A percentile compares a stretch with the other conserved stretches of the same genome.
phyloP scores from a whole-genome alignment of 2,113 vertebrate species.

The Argyrosomus japonicus region DNA sequence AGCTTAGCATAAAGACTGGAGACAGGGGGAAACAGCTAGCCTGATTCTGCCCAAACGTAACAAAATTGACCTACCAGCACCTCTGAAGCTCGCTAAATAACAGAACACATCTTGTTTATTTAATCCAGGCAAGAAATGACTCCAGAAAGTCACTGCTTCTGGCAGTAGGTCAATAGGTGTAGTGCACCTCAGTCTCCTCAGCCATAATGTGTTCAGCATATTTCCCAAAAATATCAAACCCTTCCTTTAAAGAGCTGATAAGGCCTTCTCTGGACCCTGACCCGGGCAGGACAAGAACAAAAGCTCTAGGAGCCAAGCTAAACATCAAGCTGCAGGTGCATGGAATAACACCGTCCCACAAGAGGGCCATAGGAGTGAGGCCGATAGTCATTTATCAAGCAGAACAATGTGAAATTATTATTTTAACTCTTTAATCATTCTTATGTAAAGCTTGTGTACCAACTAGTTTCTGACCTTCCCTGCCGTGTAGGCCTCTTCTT shows the following conservation, averaged over 20 bases:
- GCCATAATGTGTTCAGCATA: no score
- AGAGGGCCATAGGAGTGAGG: not conserved
- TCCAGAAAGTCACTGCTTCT: no score
- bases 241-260: not conserved
- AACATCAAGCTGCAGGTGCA: slow-evolving; percentile 30
- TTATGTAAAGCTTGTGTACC: slow-evolving; percentile 28
- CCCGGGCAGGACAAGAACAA: not conserved
- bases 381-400: slow-evolving; percentile 35
- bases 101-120: not conserved
- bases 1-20: slow-evolving; percentile 4
- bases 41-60: not conserved
- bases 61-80: not conserved
- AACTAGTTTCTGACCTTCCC: slow-evolving; percentile 37
- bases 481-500: slow-evolving; percentile 4
- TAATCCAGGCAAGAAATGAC: not conserved
- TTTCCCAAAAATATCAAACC: no score
- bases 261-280: not conserved
- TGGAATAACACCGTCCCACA: slow-evolving; percentile 15
- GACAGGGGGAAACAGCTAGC: not conserved
- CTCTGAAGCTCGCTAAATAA: not conserved
- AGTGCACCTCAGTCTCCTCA: no score
- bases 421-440: slow-evolving; percentile 24
- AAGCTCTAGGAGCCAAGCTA: slow-evolving; percentile 16
- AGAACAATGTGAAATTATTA: slow-evolving; percentile 10
- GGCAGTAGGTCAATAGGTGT: no score